Evolutionary conservation across 2,888 invertebrate genomes (phyloP).

Genomic region (Microctonus hyperodae): DNA sequence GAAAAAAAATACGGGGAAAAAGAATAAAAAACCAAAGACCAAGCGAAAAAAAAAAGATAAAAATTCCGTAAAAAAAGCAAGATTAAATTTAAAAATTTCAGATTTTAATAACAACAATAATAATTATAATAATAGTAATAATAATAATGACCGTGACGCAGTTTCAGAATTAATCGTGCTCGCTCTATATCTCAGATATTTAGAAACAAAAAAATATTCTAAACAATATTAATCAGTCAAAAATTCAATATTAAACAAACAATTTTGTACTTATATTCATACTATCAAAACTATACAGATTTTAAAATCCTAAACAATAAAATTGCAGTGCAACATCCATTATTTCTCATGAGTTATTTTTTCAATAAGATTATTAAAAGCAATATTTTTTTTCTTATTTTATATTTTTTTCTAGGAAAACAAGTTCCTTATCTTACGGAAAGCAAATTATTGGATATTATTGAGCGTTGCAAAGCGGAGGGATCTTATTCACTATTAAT

Average conservation of each 20-base stretch:
- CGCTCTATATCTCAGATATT: constrained; percentile 50
- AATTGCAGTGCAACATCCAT: constrained; percentile 31
- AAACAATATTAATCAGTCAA: constrained; percentile 24
- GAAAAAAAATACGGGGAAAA: constrained; percentile 12
- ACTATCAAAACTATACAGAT: neutral
- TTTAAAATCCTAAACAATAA: constrained; percentile 13
- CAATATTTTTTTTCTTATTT: neutral
- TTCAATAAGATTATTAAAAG: neutral
- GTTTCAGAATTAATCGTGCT: constrained; percentile 50
- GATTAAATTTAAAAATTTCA: neutral
- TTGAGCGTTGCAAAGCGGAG: constrained; percentile 76
- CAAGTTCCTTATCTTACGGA: constrained; percentile 74
- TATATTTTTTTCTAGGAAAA: constrained; percentile 50
- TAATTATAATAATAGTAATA: too few species aligned
- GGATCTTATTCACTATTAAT: constrained; percentile 77
- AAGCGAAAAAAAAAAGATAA: constrained; percentile 19
- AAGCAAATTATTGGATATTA: constrained; percentile 75
- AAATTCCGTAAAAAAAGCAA: constrained; percentile 23
- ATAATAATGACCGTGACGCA: constrained; percentile 21
- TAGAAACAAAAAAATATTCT: constrained; percentile 45
- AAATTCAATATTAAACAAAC: neutral
- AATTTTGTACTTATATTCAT: neutral
- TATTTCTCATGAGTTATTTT: neutral
- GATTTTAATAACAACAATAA: too few species aligned
- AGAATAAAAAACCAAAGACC: neutral